Evolutionary conservation across 2,888 invertebrate genomes (phyloP).

Genomic region (Mechanitis mazaeus): DNA sequence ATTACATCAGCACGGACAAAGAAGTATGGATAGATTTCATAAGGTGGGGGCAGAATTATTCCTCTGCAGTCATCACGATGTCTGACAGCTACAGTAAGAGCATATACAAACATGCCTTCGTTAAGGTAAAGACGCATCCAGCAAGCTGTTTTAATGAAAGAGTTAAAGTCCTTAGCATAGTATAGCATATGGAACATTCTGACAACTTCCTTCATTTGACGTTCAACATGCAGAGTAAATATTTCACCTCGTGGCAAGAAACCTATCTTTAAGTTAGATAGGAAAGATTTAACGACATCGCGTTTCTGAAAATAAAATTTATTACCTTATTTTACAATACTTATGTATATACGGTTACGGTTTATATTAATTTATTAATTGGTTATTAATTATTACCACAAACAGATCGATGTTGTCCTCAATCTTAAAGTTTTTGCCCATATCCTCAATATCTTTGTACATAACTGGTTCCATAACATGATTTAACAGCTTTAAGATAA

Average conservation of each 20-base stretch:
- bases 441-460: conserved; percentile 65
- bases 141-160: conserved; percentile 69
- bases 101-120: conserved; percentile 77
- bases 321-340: conserved; percentile 35
- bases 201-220: conserved; percentile 70
- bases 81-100: conserved; percentile 69
- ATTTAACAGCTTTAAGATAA: conserved; percentile 70
- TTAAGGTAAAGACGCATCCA: conserved; percentile 74
- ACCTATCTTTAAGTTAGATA: conserved; percentile 70
- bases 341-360: background rate
- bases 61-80: conserved; percentile 72
- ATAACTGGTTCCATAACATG: conserved; percentile 65
- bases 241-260: conserved; percentile 74
- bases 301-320: conserved; percentile 57
- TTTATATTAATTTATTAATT: background rate
- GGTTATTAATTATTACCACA: conserved; percentile 48
- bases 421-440: conserved; percentile 60
- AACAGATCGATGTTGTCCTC: conserved; percentile 59
- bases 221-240: conserved; percentile 68
- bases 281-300: conserved; percentile 76
- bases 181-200: conserved; percentile 73
- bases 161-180: conserved; percentile 71
- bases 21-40: conserved; percentile 80
- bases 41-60: conserved; percentile 73
- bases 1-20: conserved; percentile 82